These are phyloP conservation scores for Drosophila yooni DNA, from an alignment of 2,888 invertebrate species.

Conservation along the genomic window DNA sequence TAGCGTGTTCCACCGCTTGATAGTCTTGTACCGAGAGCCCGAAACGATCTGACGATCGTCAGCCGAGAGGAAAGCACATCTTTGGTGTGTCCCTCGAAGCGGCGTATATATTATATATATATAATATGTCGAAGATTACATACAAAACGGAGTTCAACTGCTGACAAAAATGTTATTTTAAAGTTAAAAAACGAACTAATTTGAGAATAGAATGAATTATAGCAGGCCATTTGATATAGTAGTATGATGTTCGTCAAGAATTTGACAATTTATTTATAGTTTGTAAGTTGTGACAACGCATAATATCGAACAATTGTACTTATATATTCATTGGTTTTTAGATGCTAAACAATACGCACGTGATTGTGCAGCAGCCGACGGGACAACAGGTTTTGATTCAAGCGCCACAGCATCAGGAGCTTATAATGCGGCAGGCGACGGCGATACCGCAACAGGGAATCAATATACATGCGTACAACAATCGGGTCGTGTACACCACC, in stretches of 20 bases:
- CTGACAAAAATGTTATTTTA: background rate
- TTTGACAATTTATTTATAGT: too few species aligned
- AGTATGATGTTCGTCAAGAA: too few species aligned
- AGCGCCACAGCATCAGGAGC: constrained; percentile 82
- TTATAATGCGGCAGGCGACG: constrained; percentile 83
- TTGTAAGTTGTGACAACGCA: background rate
- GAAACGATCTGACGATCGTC: constrained; percentile 99
- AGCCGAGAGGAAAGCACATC: constrained; percentile 99
- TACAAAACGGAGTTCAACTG: background rate
- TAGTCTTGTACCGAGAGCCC: constrained; percentile 99
- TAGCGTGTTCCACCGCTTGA: constrained; percentile 99
- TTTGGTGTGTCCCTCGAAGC: too few species aligned
- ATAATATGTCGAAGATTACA: background rate
- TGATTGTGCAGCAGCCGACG: constrained; percentile 80
- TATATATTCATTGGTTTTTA: constrained; percentile 28
- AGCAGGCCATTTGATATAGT: too few species aligned
- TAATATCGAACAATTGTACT: background rate
- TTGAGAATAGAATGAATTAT: too few species aligned
- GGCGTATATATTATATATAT: background rate
- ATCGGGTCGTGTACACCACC: constrained; percentile 77
- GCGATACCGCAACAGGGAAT: constrained; percentile 79
- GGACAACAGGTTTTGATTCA: constrained; percentile 83
- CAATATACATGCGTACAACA: constrained; percentile 75
- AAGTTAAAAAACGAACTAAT: background rate
- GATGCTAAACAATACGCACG: constrained; percentile 81